Conservation (phyloP, 2,113 vertebrate species). For the Dipodomys spectabilis region DNA sequence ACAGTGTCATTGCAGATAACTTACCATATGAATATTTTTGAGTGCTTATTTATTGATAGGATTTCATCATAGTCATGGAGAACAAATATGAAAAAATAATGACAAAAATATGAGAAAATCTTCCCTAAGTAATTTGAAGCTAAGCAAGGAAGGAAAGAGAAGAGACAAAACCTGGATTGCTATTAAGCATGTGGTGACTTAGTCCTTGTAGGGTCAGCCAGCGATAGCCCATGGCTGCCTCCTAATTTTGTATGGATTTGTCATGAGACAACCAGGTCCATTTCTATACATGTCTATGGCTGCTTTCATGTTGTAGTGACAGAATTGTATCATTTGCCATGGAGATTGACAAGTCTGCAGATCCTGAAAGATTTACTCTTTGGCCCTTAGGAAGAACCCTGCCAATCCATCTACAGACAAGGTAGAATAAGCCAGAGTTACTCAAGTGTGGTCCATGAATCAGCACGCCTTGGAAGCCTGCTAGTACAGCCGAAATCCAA, state of each 20-base stretch:
- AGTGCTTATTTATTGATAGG: too few species aligned
- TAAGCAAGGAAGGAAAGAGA: background rate
- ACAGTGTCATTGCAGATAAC: too few species aligned
- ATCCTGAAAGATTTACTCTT: background rate
- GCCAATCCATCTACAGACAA: background rate
- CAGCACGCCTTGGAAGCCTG: background rate
- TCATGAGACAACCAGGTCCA: background rate
- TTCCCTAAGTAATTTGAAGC: background rate
- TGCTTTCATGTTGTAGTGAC: background rate
- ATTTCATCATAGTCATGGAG: background rate
- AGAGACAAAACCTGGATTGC: background rate
- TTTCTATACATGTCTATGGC: rapidly evolving
- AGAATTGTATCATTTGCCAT: background rate
- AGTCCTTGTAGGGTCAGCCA: too few species aligned
- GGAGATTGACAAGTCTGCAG: background rate
- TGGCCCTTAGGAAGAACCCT: background rate
- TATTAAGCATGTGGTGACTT: rapidly evolving
- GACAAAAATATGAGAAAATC: background rate
- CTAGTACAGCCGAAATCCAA: background rate
- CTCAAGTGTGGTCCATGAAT: background rate
- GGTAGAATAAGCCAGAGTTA: background rate
- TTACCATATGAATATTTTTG: too few species aligned
- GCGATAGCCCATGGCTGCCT: background rate
- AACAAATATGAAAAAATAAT: background rate
- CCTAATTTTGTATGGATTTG: background rate